Evolutionary conservation across 2,888 invertebrate species (phyloP), one percentile per base, ranked within the genome.

Genomic region (Pyrochroa serraticornis): DNA sequence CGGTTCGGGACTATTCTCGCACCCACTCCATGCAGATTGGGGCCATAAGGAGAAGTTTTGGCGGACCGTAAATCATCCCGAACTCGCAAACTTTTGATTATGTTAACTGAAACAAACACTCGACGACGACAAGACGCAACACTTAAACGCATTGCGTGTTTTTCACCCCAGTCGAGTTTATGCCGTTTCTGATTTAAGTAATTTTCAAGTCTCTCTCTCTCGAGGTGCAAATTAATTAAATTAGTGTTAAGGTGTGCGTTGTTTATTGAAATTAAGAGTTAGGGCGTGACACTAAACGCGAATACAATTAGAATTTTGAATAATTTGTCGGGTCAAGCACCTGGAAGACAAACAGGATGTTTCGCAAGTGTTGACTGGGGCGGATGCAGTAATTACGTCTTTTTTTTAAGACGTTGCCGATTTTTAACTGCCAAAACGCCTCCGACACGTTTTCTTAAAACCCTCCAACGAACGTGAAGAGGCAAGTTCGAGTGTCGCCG

Each of bases 71-170:
- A 71, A 71, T 69, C 67, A 68, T 58, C 62, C 47, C 45, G 48
- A 60, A 68, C 60, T 67, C 66, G 52, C 63, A 66, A 73, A 73
- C 69, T 73, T 73, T 71, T 72, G 71, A 72, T 72, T 71, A 70
- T 68, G 68, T 72, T 71, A 72, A 72, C 72, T 69, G 71, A 65
- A 68, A 70, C 70, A 70, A 71, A 73, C 70, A 68, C 65, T 71
- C 58, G 62, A 64, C 63, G 61, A 63, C 63, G 63, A 61, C 61
- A 64, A 51, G 64, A 58, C 64, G 63, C 66, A 60, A 62, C 62
- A 62, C 59, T 67, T 58, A 52, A 64, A 60, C 22, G 63, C 68
- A 68, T 67, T 66, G 62, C 45, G 56, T 50, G 54, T 57, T 58
- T 59, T 57, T 61, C 54, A 39, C 34, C 34, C 36, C 33, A 39